These are phyloP conservation scores for Varanus komodoensis DNA, from an alignment of 2,113 vertebrate species.

Conservation along the genomic window DNA sequence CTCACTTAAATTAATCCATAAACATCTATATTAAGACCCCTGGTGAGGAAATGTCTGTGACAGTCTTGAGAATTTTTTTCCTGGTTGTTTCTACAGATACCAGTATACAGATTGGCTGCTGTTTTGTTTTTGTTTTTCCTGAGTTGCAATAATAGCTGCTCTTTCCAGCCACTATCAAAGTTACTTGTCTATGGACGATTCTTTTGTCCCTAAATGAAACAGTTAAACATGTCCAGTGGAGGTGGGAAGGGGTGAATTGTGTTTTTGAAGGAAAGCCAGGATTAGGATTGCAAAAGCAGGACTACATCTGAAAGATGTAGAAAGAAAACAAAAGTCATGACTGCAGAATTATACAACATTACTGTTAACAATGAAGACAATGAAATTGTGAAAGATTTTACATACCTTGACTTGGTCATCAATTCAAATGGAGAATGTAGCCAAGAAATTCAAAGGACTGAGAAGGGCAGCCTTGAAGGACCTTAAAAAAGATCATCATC, in stretches of 20 bases:
- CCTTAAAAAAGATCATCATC: too few species aligned
- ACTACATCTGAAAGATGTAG: too few species aligned
- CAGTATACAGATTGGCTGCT: background rate
- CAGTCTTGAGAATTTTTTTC: background rate
- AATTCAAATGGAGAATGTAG: too few species aligned
- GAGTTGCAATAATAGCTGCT: background rate
- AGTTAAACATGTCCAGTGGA: background rate
- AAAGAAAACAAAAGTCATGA: too few species aligned
- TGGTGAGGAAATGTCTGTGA: background rate
- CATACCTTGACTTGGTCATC: too few species aligned
- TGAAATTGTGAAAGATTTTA: too few species aligned
- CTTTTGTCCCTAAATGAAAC: background rate
- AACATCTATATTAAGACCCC: conserved; percentile 4
- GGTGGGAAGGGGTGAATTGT: background rate
- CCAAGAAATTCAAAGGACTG: too few species aligned
- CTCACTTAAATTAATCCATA: conserved; percentile 22
- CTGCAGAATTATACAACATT: too few species aligned
- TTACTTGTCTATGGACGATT: background rate
- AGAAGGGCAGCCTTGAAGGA: too few species aligned
- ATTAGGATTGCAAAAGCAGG: too few species aligned
- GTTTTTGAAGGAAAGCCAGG: background rate
- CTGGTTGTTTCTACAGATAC: background rate
- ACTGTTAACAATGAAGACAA: too few species aligned
- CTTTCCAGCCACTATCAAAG: background rate
- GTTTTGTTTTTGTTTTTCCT: background rate